Evolutionary conservation across 2,888 invertebrate genomes (phyloP).

Genomic region (Cepaea hortensis): DNA sequence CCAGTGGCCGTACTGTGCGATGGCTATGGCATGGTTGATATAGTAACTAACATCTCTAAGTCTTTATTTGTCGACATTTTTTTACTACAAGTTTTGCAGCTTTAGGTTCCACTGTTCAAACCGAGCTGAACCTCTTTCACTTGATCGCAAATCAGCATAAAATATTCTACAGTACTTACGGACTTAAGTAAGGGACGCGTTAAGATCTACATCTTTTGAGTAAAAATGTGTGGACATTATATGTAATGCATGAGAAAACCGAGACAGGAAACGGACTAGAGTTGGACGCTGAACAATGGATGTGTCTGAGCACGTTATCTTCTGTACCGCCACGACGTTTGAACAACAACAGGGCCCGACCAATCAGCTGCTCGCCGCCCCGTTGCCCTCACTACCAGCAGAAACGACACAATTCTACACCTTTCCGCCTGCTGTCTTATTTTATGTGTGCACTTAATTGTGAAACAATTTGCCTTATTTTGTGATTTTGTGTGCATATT

Average conservation of each 20-base stretch:
- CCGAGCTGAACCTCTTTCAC: background rate
- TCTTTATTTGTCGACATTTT: no score
- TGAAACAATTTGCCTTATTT: background rate
- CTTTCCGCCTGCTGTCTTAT: background rate
- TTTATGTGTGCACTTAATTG: background rate
- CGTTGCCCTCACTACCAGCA: conserved; percentile 55
- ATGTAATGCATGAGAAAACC: background rate
- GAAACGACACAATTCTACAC: conserved; percentile 2
- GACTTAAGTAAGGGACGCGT: background rate
- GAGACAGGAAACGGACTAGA: background rate
- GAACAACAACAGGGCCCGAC: conserved; percentile 65
- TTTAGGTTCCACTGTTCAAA: no score
- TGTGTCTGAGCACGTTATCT: conserved; percentile 57
- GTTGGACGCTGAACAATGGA: conserved; percentile 29
- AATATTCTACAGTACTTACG: conserved; percentile 3
- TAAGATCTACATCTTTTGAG: conserved; percentile 11
- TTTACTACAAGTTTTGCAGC: no score
- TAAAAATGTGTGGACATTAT: background rate
- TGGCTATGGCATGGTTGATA: no score
- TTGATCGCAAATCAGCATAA: background rate
- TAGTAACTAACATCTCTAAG: no score
- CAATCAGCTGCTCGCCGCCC: conserved; percentile 64
- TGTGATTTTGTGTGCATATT: background rate
- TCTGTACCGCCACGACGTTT: conserved; percentile 69
- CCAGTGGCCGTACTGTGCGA: no score